These are phyloP conservation scores for Oasisia sp. DNA, from an alignment of 2,888 invertebrate genomes.

Conservation along the genomic window DNA sequence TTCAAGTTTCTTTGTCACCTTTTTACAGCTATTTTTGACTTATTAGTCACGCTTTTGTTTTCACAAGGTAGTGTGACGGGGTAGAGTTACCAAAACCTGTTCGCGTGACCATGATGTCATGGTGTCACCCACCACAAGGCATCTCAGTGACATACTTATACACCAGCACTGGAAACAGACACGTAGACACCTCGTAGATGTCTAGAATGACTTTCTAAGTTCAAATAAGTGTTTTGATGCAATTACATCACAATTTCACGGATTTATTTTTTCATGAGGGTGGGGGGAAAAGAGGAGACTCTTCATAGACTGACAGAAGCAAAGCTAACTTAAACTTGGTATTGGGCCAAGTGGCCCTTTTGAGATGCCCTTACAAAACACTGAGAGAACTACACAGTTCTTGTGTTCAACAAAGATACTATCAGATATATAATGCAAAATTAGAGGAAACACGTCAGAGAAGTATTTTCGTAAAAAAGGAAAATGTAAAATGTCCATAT, in stretches of 20 bases:
- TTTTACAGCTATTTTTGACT: neutral
- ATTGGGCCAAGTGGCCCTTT: too few species aligned
- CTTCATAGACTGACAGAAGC: too few species aligned
- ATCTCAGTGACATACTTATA: neutral
- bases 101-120: neutral
- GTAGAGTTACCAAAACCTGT: neutral
- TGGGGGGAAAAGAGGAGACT: too few species aligned
- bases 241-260: too few species aligned
- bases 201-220: too few species aligned
- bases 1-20: neutral
- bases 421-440: too few species aligned
- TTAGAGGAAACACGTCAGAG: too few species aligned
- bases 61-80: neutral
- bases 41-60: neutral
- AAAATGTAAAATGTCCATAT: too few species aligned
- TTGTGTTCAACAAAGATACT: neutral
- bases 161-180: neutral
- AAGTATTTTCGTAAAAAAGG: too few species aligned
- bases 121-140: neutral
- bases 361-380: neutral
- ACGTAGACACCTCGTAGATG: neutral
- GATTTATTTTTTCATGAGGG: too few species aligned
- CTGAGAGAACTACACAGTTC: neutral
- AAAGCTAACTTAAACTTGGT: too few species aligned
- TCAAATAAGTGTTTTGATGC: too few species aligned